Conservation (phyloP, 2,888 invertebrate genomes). For the Sphaerophoria rueppellii region DNA sequence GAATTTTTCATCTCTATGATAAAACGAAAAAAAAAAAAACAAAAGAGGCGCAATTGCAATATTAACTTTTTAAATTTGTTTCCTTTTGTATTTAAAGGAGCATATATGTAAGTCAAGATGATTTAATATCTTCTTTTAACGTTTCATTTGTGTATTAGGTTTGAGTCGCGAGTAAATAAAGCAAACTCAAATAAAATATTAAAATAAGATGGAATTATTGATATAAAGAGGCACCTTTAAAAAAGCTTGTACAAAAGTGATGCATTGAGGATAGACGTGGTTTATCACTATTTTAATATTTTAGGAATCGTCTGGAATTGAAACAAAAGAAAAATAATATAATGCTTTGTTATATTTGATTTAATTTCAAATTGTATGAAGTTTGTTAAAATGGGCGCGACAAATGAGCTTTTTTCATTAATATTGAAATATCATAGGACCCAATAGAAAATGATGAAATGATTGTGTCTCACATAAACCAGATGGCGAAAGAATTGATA, state of each 20-base stretch:
- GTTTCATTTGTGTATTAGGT: no score
- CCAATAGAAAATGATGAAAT: constrained; percentile 20
- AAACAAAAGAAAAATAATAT: constrained; percentile 47
- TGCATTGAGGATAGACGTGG: constrained; percentile 9
- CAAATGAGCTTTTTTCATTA: constrained; percentile 10
- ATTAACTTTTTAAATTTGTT: no score
- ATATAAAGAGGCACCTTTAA: constrained; percentile 16
- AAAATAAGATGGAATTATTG: neutral
- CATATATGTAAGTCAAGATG: no score
- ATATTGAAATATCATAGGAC: constrained; percentile 1
- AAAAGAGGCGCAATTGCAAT: no score
- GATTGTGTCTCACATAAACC: constrained; percentile 13
- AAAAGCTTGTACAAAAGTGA: constrained; percentile 16
- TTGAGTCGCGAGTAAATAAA: no score
- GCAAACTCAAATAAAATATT: no score
- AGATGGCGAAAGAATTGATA: neutral
- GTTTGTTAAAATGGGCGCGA: constrained; percentile 44
- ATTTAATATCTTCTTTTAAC: no score
- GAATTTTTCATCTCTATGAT: no score
- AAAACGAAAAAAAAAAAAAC: no score
- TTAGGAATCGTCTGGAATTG: constrained; percentile 67
- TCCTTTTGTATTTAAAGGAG: no score
- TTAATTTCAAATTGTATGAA: constrained; percentile 17
- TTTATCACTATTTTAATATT: constrained; percentile 43
- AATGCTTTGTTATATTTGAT: constrained; percentile 43